A percentile compares a stretch with the other conserved stretches of the same genome.
Conservation (phyloP, 2,113 vertebrate species). For the Speoplatyrhinus poulsoni region DNA sequence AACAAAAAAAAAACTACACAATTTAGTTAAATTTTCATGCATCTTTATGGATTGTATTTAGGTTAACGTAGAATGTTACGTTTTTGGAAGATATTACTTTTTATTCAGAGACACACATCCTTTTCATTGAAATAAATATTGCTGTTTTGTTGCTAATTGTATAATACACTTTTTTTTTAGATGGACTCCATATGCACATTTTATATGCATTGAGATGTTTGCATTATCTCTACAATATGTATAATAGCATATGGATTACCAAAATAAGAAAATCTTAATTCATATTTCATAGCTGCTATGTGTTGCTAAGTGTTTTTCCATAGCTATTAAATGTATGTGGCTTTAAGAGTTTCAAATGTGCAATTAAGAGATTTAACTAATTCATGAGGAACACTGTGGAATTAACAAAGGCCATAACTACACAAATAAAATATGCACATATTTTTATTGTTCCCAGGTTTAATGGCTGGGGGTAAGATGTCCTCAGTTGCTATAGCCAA, state of each 20-base stretch:
- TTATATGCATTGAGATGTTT: neutral
- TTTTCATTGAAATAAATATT: no score
- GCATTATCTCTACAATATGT: conserved; percentile 4
- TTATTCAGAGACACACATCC: no score
- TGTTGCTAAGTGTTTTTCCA: conserved; percentile 29
- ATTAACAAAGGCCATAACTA: conserved; percentile 75
- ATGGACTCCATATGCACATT: neutral
- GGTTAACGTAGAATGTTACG: conserved; percentile 1
- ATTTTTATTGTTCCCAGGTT: conserved; percentile 73
- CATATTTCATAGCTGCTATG: conserved; percentile 50
- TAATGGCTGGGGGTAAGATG: conserved; percentile 69
- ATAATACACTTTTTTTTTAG: no score
- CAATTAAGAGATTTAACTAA: conserved; percentile 77
- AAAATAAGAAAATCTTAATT: conserved; percentile 40
- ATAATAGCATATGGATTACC: conserved; percentile 18
- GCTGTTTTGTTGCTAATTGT: no score
- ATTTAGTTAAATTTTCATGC: no score
- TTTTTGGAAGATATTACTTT: no score
- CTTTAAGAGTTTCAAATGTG: conserved; percentile 71
- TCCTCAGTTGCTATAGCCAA: conserved; percentile 71
- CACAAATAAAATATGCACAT: conserved; percentile 59
- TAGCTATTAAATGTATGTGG: conserved; percentile 61
- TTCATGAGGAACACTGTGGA: conserved; percentile 73
- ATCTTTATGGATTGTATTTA: neutral
- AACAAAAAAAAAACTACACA: no score